These are phyloP conservation scores for Bombylius discolor DNA, from an alignment of 2,888 invertebrate species.

Conservation along the genomic window DNA sequence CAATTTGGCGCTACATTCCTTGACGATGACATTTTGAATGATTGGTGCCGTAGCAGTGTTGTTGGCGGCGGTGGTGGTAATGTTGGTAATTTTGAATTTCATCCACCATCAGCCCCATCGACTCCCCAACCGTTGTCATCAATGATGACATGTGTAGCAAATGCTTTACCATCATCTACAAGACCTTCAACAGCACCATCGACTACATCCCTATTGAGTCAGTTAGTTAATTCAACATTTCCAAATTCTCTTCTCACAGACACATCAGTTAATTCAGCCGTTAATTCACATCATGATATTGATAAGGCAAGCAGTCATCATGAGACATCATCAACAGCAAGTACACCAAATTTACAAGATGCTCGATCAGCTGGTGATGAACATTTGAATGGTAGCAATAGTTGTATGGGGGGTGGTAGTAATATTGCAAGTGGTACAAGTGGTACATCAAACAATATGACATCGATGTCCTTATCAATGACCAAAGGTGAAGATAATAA, in stretches of 20 bases:
- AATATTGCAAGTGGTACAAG: not conserved
- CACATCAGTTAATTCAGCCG: conserved; percentile 18
- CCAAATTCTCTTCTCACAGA: conserved; percentile 29
- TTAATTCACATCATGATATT: conserved; percentile 19
- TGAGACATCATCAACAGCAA: conserved; percentile 36
- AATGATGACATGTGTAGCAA: conserved; percentile 2
- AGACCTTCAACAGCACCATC: conserved; percentile 27
- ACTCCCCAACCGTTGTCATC: conserved; percentile 19
- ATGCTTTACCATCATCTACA: conserved; percentile 12
- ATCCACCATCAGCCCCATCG: conserved; percentile 16
- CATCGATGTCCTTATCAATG: conserved; percentile 29
- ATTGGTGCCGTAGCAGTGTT: conserved; percentile 51
- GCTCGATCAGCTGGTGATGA: conserved; percentile 18
- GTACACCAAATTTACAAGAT: conserved; percentile 37
- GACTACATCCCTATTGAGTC: conserved; percentile 38
- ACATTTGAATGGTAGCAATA: conserved; percentile 12
- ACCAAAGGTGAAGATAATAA: conserved; percentile 45
- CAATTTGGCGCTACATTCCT: conserved; percentile 54
- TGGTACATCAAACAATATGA: conserved; percentile 4
- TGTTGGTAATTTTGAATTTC: conserved; percentile 19
- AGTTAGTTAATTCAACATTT: conserved; percentile 34
- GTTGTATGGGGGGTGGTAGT: not conserved
- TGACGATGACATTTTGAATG: conserved; percentile 72
- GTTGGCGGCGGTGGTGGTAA: not conserved
- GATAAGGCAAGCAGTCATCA: conserved; percentile 22